Evolutionary conservation across 2,113 vertebrate genomes (phyloP).

Genomic region (Oreotrochilus melanogaster): DNA sequence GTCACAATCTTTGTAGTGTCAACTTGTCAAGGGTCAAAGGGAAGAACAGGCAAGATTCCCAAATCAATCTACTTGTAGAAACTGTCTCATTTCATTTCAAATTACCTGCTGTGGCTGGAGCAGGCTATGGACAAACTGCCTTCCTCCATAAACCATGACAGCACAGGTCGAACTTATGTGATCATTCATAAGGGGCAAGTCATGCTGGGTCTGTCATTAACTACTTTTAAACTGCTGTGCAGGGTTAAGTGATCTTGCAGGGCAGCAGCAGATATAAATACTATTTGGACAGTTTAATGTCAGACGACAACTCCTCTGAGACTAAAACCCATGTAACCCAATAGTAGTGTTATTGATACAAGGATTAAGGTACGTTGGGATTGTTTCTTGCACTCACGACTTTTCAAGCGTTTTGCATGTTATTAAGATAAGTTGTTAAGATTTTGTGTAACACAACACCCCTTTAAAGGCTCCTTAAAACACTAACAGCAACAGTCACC

Average conservation of each 20-base stretch:
- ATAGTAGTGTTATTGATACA: constrained; percentile 79
- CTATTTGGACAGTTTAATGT: constrained; percentile 96
- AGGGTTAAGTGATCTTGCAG: constrained; percentile 86
- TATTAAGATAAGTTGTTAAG: background rate
- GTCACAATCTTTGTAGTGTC: constrained; percentile 89
- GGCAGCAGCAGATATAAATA: constrained; percentile 91
- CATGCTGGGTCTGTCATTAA: constrained; percentile 85
- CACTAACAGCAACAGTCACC: background rate
- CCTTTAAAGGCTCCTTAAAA: background rate
- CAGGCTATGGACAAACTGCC: constrained; percentile 84
- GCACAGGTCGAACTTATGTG: constrained; percentile 83
- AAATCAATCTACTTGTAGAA: constrained; percentile 93
- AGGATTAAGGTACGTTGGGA: constrained; percentile 82
- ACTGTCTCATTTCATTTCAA: constrained; percentile 91
- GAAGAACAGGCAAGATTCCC: constrained; percentile 86
- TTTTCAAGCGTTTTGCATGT: background rate
- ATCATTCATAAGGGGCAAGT: constrained; percentile 87
- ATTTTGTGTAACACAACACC: background rate
- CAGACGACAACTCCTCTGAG: constrained; percentile 90
- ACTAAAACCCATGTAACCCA: constrained; percentile 93
- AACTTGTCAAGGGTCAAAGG: constrained; percentile 91
- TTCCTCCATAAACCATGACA: constrained; percentile 89
- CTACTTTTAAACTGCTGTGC: constrained; percentile 89
- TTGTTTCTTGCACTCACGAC: background rate
- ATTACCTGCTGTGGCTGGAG: constrained; percentile 85